Base-by-base conservation (phyloP, 2,888 invertebrate genomes). In the Stegophylla sp. region DNA sequence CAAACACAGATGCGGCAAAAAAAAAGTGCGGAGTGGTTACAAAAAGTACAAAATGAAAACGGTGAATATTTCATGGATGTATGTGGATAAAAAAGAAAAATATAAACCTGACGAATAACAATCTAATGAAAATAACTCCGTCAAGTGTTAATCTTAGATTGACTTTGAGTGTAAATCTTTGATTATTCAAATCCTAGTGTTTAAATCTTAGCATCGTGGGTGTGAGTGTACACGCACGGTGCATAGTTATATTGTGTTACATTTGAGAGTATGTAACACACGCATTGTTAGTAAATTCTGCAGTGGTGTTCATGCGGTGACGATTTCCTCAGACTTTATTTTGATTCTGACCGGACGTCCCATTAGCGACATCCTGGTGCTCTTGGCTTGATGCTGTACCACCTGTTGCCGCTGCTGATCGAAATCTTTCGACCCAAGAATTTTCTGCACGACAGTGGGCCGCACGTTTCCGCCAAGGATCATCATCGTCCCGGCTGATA, bases 291-390 rank as follows among this genome's bases (percentile, higher is more conserved):
- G 20, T 56, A 10, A 23, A 3, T 34, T 34, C 34, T 34, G 34
- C 23, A 20, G 20, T 56, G 26, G 26, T 61, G 43, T 45, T 3
- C 13, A 17, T 23, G 43, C 26, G 17, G 17, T 56, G n/a, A 26
- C 61, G 2, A 34, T 34, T 34, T 34, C 34, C 7, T 4, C 9
- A 23, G 23, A 34, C 3, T 34, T 34, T 34, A 34, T 34, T 34
- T 34, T 5, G 34, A n/a, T 77, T 51, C 79, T 79, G 59, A 79
- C 79, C 79, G 79, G 79, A 17, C 79, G 67, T 61, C 67, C 69
- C 59, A 79, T 69, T 41, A 69, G 10, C 15, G 69, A 45, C 69
- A 79, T 69, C 48, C 61, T 48, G 13, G 41, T 61, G 9, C 9
- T 61, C 23, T 51, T 79, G 28, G 79, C 20, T n/a, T n/a, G 69